phyloP scores from a whole-genome alignment of 92 coral and sea anemone species.

The Phenganax marumi region DNA sequence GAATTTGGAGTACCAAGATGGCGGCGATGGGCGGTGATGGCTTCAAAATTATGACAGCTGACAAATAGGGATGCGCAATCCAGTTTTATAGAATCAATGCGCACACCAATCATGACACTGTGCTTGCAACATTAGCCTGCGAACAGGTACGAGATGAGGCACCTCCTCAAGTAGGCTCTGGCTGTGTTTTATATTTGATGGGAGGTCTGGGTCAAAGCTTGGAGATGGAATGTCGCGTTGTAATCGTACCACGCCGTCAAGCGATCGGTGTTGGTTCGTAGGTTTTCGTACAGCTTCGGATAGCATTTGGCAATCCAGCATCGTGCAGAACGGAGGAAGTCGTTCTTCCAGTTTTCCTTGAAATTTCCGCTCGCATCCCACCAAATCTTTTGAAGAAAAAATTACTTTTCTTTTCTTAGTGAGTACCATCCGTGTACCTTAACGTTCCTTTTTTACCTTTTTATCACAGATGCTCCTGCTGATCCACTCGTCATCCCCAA shows the following conservation, averaged over 20 bases:
- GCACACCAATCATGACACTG: no score
- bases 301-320: constrained; percentile 38
- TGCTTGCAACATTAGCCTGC: constrained; percentile 55
- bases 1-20: no score
- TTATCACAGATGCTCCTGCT: constrained; percentile 27
- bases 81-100: no score
- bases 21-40: no score
- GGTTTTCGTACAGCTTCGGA: constrained; percentile 31
- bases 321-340: constrained; percentile 44
- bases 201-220: constrained; percentile 53
- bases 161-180: constrained; percentile 67
- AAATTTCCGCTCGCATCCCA: constrained; percentile 32
- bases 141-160: constrained; percentile 62
- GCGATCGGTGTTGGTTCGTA: constrained; percentile 45
- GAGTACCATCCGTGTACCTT: constrained; percentile 7
- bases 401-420: no score
- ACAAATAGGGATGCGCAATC: no score
- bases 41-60: no score
- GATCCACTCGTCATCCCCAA: constrained; percentile 34
- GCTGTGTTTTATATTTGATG: constrained; percentile 57
- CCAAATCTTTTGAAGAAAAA: no score
- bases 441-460: neutral
- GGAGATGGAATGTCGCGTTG: constrained; percentile 50
- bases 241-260: constrained; percentile 51
- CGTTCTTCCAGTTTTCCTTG: constrained; percentile 58